Percentiles rank a stretch among this genome's conserved stretches.
Evolutionary conservation across 2,797 vertebrate genomes (phyloP).

Genomic region (Darevskia mixta): DNA sequence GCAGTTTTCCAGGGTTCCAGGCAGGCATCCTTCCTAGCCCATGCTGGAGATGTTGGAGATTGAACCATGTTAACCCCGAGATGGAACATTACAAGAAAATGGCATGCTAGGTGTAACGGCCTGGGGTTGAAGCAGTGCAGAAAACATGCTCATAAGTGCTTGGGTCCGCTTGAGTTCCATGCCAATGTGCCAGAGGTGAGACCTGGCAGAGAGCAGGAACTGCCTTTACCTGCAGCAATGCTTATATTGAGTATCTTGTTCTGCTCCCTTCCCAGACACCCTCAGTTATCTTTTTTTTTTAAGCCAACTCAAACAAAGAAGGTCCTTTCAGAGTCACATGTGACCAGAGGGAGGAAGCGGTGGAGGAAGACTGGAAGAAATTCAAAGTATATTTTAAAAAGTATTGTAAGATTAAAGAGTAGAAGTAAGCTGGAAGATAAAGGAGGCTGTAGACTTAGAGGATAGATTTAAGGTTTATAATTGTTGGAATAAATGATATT

Average conservation of each 20-base stretch:
- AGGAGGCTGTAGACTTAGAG: too few relatives aligned
- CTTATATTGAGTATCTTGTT: neutral
- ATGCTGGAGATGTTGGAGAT: too few relatives aligned
- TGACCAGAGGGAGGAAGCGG: neutral
- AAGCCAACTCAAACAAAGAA: neutral
- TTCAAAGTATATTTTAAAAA: too few relatives aligned
- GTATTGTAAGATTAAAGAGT: too few relatives aligned
- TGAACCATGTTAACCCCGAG: neutral
- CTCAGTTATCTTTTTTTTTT: neutral
- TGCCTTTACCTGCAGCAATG: neutral
- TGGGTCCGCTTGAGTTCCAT: neutral
- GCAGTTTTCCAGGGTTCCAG: too few relatives aligned
- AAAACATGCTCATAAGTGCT: too few relatives aligned
- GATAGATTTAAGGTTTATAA: too few relatives aligned
- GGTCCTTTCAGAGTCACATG: neutral
- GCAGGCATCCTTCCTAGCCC: too few relatives aligned
- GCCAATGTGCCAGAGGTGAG: neutral
- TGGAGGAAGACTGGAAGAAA: too few relatives aligned
- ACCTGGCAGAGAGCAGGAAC: neutral
- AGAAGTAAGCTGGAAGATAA: too few relatives aligned
- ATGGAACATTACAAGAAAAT: neutral
- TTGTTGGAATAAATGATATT: too few relatives aligned
- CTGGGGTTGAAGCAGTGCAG: neutral
- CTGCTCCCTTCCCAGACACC: neutral
- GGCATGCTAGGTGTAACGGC: neutral